Conservation (phyloP, 2,797 vertebrate species). For the Muraenolepis orangiensis region DNA sequence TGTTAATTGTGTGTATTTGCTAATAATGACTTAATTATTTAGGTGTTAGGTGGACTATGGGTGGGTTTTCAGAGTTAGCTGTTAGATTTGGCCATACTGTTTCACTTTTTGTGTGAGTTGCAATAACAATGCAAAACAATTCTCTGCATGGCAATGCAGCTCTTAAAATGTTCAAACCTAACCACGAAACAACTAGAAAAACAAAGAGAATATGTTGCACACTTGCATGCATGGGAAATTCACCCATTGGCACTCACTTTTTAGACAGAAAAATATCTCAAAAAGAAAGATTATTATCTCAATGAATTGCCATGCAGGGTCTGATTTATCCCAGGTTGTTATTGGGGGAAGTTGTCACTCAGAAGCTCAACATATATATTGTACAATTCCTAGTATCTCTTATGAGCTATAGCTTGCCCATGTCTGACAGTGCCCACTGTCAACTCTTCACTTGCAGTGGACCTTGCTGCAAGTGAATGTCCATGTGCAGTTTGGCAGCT, state of each 20-base stretch:
- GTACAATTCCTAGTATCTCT: background rate
- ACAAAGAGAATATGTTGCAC: background rate
- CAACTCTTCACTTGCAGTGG: conserved; percentile 33
- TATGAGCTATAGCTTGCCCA: background rate
- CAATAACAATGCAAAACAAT: background rate
- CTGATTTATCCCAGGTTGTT: conserved; percentile 30
- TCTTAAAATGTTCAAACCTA: background rate
- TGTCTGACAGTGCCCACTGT: conserved; percentile 1
- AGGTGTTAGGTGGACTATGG: background rate
- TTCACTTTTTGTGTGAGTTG: background rate
- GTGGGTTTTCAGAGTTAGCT: background rate
- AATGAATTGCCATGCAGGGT: conserved; percentile 34
- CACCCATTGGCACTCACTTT: background rate
- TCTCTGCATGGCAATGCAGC: background rate
- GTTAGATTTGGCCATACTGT: background rate
- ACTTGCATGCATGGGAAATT: background rate
- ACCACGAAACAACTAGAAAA: background rate
- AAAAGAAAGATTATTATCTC: conserved; percentile 39
- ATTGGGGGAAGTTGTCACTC: conserved; percentile 38
- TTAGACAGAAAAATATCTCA: conserved; percentile 30
- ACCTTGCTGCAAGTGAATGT: conserved; percentile 20
- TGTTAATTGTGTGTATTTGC: conserved; percentile 1
- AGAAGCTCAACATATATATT: background rate
- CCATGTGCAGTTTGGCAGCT: background rate
- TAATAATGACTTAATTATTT: conserved; percentile 11